Percentiles rank a stretch among this genome's conserved stretches.
These are phyloP conservation scores for Prunella himalayana DNA, from an alignment of 2,113 vertebrate genomes.

Conservation along the genomic window DNA sequence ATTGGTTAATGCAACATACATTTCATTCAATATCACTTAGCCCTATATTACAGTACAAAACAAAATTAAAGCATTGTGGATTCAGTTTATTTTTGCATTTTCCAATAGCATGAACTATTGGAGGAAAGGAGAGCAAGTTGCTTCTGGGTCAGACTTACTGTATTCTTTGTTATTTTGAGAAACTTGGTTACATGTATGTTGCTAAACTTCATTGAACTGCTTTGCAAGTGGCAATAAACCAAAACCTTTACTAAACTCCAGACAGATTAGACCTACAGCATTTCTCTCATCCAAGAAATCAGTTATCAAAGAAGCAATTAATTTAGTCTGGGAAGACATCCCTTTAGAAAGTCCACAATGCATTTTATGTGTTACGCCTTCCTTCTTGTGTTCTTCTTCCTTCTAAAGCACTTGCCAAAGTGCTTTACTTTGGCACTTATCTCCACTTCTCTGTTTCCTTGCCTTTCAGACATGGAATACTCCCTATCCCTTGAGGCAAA, in stretches of 20 bases:
- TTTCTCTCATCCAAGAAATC: background rate
- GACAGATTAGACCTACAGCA: background rate
- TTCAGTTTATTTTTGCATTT: background rate
- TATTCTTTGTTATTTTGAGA: background rate
- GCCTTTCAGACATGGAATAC: background rate
- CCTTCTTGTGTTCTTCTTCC: background rate
- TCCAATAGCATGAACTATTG: background rate
- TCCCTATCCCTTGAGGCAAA: background rate
- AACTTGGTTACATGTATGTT: background rate
- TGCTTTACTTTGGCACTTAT: background rate
- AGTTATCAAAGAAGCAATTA: background rate
- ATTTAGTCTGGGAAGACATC: background rate
- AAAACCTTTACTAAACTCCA: background rate
- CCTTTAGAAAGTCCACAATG: background rate
- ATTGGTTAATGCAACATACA: conserved; percentile 31
- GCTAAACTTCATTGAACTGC: background rate
- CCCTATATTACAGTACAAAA: background rate
- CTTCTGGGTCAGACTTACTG: background rate
- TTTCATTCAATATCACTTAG: background rate
- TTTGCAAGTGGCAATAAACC: background rate
- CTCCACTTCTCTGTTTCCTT: background rate
- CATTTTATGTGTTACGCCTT: rapidly evolving
- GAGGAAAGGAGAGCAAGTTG: background rate
- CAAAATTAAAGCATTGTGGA: background rate
- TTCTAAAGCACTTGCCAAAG: too few relatives aligned